phyloP scores from a whole-genome alignment of 2,888 invertebrate genomes.

The Pecten maximus region DNA sequence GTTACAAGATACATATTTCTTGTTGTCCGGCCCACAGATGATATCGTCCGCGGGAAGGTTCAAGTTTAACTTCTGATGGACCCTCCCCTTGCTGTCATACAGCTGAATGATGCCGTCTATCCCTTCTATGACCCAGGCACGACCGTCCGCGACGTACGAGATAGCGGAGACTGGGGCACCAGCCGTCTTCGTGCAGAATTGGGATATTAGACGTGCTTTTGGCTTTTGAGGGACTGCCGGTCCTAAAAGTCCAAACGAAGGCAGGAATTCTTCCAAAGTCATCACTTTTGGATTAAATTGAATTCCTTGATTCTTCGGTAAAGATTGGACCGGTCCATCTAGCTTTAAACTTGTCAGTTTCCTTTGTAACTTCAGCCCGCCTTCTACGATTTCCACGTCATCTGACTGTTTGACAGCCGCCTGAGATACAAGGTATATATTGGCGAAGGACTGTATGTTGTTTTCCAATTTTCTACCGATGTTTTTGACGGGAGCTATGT shows the following conservation, averaged over 20 bases:
- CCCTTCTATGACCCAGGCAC: conserved; percentile 51
- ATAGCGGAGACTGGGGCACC: conserved; percentile 45
- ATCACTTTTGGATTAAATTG: conserved; percentile 39
- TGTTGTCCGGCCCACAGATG: conserved; percentile 25
- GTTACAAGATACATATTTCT: conserved; percentile 49
- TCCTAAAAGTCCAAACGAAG: conserved; percentile 43
- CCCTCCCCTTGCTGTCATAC: conserved; percentile 48
- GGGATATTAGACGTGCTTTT: conserved; percentile 22
- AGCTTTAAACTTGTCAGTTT: conserved; percentile 44
- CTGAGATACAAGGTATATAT: conserved; percentile 35
- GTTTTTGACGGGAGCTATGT: conserved; percentile 36
- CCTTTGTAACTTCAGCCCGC: background rate
- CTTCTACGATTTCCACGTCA: conserved; percentile 49
- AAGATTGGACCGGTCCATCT: conserved; percentile 17
- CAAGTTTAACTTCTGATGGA: conserved; percentile 45
- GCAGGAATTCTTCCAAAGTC: conserved; percentile 38
- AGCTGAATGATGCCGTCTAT: conserved; percentile 43
- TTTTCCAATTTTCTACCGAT: conserved; percentile 36
- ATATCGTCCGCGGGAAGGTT: conserved; percentile 51
- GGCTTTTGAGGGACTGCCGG: conserved; percentile 27
- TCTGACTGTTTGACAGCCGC: conserved; percentile 38
- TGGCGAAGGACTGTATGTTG: conserved; percentile 44
- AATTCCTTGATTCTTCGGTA: background rate
- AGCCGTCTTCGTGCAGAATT: conserved; percentile 39
- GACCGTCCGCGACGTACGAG: conserved; percentile 44